A percentile compares a stretch with the other conserved stretches of the same genome.
phyloP scores from a whole-genome alignment of 1,140 invertebrate genomes.

The Drosophila yakuba region DNA sequence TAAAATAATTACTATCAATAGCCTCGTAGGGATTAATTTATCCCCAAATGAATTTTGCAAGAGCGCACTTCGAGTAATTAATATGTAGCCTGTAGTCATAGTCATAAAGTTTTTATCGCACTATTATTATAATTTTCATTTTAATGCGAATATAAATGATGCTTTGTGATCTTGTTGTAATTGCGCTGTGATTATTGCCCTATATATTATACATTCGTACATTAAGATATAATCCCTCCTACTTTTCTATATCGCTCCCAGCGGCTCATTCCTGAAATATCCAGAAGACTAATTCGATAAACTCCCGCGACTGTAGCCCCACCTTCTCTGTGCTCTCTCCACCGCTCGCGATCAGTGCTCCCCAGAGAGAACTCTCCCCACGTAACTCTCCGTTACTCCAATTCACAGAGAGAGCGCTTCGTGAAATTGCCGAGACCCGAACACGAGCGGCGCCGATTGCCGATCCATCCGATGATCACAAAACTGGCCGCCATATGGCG shows the following conservation, averaged over 20 bases:
- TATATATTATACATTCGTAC: neutral
- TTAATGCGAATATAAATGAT: neutral
- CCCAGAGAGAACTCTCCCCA: neutral
- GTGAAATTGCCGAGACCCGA: neutral
- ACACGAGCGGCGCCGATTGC: constrained; percentile 9
- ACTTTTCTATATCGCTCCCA: constrained; percentile 17
- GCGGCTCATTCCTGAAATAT: constrained; percentile 32
- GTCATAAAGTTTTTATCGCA: no score
- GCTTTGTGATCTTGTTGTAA: neutral
- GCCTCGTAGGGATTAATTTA: no score
- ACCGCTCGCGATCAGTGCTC: neutral
- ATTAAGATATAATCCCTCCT: constrained; percentile 6
- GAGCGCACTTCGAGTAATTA: no score
- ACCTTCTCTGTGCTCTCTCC: constrained; percentile 3
- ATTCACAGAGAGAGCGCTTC: constrained; percentile 2
- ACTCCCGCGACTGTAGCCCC: constrained; percentile 5
- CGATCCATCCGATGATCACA: constrained; percentile 41
- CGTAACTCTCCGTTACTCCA: constrained; percentile 1
- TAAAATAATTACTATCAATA: no score
- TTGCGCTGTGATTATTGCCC: neutral
- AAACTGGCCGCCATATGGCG: constrained; percentile 65
- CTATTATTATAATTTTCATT: neutral
- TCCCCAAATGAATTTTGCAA: no score
- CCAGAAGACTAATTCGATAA: constrained; percentile 6
- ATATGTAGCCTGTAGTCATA: no score